These are phyloP conservation scores for Orius insidiosus DNA, from an alignment of 1,140 invertebrate species.

Conservation along the genomic window DNA sequence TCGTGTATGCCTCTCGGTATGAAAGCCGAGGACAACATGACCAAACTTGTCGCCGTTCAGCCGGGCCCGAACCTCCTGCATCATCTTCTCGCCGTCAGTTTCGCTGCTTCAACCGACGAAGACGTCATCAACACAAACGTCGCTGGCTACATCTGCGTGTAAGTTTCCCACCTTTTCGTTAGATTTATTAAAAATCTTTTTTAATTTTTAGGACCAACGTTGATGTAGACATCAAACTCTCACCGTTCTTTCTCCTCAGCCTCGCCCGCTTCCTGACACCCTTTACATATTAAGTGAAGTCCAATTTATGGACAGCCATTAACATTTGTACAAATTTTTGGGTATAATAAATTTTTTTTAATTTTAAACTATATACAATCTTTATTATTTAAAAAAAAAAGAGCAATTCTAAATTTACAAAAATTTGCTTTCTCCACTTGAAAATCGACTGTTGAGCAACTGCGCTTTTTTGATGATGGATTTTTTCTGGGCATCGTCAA, in stretches of 20 bases:
- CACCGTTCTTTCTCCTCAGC: conserved; percentile 82
- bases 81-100: conserved; percentile 75
- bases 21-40: conserved; percentile 81
- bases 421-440: conserved; percentile 53
- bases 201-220: conserved; percentile 58
- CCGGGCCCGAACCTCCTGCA: conserved; percentile 60
- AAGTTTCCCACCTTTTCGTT: too few species aligned
- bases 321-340: conserved; percentile 3
- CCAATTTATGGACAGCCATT: conserved; percentile 77
- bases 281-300: conserved; percentile 62
- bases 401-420: conserved; percentile 29
- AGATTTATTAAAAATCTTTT: too few species aligned
- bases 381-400: too few species aligned
- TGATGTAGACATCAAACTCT: conserved; percentile 68
- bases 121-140: conserved; percentile 79
- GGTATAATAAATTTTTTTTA: neutral
- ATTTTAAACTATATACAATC: too few species aligned
- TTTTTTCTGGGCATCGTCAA: conserved; percentile 69
- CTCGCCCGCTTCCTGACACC: conserved; percentile 72
- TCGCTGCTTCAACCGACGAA: conserved; percentile 52
- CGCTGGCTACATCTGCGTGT: conserved; percentile 87
- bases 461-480: conserved; percentile 68
- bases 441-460: conserved; percentile 62
- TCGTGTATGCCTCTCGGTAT: conserved; percentile 92
- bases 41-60: conserved; percentile 70